Percentiles rank a stretch among this genome's conserved stretches.
These are phyloP conservation scores for Steromphala cineraria DNA, from an alignment of 2,888 invertebrate species.

Conservation along the genomic window DNA sequence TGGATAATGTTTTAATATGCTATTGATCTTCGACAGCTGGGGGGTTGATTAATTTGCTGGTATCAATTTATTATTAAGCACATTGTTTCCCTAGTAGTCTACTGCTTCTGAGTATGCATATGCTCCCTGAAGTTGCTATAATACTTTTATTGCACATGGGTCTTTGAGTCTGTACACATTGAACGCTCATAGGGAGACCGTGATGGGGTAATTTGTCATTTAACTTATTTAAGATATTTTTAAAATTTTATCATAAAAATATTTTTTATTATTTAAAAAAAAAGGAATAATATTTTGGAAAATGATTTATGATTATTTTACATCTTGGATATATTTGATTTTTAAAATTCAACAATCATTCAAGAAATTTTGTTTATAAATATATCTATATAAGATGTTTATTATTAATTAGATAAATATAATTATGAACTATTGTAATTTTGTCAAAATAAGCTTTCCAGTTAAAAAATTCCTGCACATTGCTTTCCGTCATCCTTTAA, in stretches of 20 bases:
- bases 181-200: background rate
- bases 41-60: constrained; percentile 14
- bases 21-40: constrained; percentile 11
- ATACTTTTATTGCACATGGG: too few species aligned
- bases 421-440: too few species aligned
- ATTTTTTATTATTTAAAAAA: too few species aligned
- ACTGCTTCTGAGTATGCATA: background rate
- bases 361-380: too few species aligned
- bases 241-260: too few species aligned
- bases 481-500: too few species aligned
- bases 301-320: too few species aligned
- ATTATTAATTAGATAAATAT: too few species aligned
- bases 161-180: background rate
- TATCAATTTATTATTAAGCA: constrained; percentile 19
- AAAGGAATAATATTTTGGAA: background rate
- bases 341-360: background rate
- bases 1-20: constrained; percentile 20
- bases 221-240: background rate
- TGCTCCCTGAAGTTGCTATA: too few species aligned
- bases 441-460: background rate
- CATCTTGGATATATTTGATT: background rate
- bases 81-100: background rate
- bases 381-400: too few species aligned
- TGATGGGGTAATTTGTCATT: background rate
- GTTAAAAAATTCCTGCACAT: too few species aligned